Evolutionary conservation across 2,888 invertebrate species (phyloP).

Genomic region (Aporophyla lueneburgensis): DNA sequence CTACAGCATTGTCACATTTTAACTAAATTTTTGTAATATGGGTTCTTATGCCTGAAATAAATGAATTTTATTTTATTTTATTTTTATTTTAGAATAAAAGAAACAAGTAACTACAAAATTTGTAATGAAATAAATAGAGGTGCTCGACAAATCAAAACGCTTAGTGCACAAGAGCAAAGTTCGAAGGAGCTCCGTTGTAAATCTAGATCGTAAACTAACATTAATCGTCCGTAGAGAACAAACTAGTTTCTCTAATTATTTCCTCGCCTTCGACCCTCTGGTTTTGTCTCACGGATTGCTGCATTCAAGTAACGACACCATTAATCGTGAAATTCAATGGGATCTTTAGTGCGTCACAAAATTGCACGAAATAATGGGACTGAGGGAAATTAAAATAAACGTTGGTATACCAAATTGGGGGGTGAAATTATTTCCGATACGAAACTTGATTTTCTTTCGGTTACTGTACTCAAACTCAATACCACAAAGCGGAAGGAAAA

Average conservation of each 20-base stretch:
- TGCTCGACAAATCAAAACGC: constrained; percentile 64
- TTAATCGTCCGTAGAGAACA: constrained; percentile 82
- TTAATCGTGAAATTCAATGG: constrained; percentile 76
- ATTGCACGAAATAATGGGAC: constrained; percentile 52
- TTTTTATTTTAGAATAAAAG: too few species aligned
- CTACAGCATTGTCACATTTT: too few species aligned
- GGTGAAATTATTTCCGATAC: constrained; percentile 37
- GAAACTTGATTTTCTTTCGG: neutral
- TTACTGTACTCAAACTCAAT: neutral
- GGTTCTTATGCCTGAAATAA: too few species aligned
- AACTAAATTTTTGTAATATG: too few species aligned
- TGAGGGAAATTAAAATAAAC: constrained; percentile 32
- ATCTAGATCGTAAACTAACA: constrained; percentile 82
- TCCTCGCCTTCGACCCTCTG: constrained; percentile 81
- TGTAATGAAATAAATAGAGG: constrained; percentile 50
- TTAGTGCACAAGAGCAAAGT: constrained; percentile 73
- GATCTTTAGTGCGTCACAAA: constrained; percentile 62
- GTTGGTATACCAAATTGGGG: constrained; percentile 2
- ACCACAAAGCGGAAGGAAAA: constrained; percentile 28
- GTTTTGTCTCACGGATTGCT: constrained; percentile 80
- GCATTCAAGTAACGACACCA: constrained; percentile 77
- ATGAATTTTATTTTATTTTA: too few species aligned
- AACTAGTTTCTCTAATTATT: constrained; percentile 87
- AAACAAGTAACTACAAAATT: constrained; percentile 30
- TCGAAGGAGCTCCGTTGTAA: constrained; percentile 75